Conservation (phyloP, 2,113 vertebrate species). For the Ibidorhyncha struthersii region DNA sequence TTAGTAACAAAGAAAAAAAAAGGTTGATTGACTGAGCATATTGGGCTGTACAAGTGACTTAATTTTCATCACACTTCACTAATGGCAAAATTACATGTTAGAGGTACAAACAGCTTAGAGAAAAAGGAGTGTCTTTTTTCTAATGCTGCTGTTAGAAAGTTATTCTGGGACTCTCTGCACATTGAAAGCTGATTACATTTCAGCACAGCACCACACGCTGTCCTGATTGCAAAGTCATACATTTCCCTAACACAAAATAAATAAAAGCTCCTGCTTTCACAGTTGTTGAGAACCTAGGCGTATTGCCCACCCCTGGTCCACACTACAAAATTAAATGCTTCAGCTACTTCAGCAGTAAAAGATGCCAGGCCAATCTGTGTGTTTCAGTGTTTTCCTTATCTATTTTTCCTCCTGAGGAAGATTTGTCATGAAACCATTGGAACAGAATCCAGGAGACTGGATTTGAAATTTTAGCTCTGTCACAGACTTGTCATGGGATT, state of each 20-base stretch:
- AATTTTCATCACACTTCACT: conserved; percentile 41
- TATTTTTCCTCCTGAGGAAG: background rate
- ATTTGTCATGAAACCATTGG: background rate
- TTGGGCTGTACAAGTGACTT: conserved; percentile 8
- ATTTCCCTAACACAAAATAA: conserved; percentile 13
- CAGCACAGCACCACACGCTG: background rate
- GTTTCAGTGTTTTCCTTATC: background rate
- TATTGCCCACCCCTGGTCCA: background rate
- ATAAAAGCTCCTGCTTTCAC: background rate
- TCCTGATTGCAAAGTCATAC: background rate
- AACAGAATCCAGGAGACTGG: background rate
- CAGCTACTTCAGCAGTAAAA: background rate
- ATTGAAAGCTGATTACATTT: conserved; percentile 11
- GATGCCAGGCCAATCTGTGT: background rate
- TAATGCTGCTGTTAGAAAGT: background rate
- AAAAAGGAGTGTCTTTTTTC: background rate
- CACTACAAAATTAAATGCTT: background rate
- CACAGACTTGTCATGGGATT: background rate
- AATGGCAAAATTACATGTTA: conserved; percentile 30
- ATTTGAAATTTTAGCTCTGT: background rate
- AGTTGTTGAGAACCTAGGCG: background rate
- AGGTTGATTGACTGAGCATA: conserved; percentile 1
- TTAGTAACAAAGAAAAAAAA: background rate
- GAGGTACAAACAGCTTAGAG: background rate
- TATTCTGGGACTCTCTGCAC: conserved; percentile 4